Evolutionary conservation across 2,888 invertebrate genomes (phyloP).

Genomic region (Hypolimnas misippus): DNA sequence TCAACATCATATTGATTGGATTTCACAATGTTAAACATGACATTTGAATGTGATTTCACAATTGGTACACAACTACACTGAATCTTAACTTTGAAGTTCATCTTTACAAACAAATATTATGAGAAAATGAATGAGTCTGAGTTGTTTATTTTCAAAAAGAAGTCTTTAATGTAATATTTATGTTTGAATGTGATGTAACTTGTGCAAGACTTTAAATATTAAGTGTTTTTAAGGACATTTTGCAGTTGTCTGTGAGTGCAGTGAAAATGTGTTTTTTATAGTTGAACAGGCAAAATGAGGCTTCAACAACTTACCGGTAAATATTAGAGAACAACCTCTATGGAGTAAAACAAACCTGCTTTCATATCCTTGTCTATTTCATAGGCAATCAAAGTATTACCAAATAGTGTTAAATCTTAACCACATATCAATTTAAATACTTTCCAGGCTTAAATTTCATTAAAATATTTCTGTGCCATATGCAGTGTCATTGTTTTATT

Average conservation of each 20-base stretch:
- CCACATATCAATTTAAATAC: too few species aligned
- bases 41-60: not conserved
- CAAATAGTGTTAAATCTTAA: not conserved
- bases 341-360: not conserved
- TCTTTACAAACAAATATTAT: not conserved
- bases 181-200: not conserved
- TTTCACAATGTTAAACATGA: conserved; percentile 13
- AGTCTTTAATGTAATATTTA: too few species aligned
- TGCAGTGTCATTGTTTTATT: too few species aligned
- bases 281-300: not conserved
- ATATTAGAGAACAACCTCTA: not conserved
- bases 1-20: conserved; percentile 28
- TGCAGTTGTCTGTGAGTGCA: not conserved
- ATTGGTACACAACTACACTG: not conserved
- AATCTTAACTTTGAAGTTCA: not conserved
- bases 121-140: too few species aligned
- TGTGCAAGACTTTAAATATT: not conserved
- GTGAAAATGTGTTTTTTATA: conserved; percentile 1
- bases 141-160: not conserved
- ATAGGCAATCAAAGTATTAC: not conserved
- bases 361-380: not conserved
- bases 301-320: not conserved
- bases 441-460: too few species aligned
- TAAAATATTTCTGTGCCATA: too few species aligned
- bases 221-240: not conserved